A percentile compares a stretch with the other conserved stretches of the same genome.
phyloP scores from a whole-genome alignment of 2,113 vertebrate genomes.

The Leucopternis melanops region DNA sequence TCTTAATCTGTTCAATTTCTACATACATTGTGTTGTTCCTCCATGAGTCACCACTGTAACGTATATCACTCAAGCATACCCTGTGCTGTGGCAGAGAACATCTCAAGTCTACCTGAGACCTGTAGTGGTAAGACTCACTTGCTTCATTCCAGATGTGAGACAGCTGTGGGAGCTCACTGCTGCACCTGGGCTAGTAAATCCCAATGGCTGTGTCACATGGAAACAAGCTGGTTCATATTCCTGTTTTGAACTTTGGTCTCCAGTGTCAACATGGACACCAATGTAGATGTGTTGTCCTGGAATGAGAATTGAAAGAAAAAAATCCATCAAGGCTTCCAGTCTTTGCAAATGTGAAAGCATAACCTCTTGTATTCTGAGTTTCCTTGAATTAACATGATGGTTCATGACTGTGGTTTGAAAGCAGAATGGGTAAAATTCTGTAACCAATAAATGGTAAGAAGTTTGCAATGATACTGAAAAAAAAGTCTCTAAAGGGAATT shows the following conservation, averaged over 20 bases:
- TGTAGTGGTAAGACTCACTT: background rate
- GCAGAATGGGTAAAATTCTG: background rate
- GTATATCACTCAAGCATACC: background rate
- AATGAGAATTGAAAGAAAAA: background rate
- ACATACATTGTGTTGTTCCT: rapidly evolving
- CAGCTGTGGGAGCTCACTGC: background rate
- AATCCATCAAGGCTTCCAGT: background rate
- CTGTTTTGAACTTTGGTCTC: background rate
- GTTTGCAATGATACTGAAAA: background rate
- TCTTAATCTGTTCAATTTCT: background rate
- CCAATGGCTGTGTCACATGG: background rate
- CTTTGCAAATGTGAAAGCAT: background rate
- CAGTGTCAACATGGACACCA: background rate
- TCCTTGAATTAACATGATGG: background rate
- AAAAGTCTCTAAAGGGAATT: background rate
- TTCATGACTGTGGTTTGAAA: background rate
- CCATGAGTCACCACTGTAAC: background rate
- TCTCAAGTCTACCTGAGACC: background rate
- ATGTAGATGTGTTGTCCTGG: background rate
- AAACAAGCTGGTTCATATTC: background rate
- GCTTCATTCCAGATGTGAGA: background rate
- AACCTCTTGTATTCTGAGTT: background rate
- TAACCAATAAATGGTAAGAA: background rate
- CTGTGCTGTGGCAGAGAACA: background rate
- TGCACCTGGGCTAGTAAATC: background rate